Evolutionary conservation across 23 tunicate genomes (phyloP).

Genomic region (Halocynthia roretzi): DNA sequence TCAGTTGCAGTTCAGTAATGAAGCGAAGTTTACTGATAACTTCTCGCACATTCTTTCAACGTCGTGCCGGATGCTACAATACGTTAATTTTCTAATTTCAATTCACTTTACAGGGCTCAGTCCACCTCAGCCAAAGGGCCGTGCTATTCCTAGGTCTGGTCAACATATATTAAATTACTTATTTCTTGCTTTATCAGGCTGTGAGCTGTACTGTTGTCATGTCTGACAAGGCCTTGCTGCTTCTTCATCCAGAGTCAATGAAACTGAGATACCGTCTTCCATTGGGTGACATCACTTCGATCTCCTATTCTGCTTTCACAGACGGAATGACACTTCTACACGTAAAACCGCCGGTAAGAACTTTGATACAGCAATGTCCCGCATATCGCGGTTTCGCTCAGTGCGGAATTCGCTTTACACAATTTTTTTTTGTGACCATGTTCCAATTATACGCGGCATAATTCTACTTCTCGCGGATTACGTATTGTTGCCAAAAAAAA

Average conservation of each 20-base stretch:
- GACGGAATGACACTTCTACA: constrained; percentile 75
- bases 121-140: too few relatives aligned
- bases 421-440: not conserved
- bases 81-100: too few relatives aligned
- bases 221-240: constrained; percentile 26
- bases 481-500: too few relatives aligned
- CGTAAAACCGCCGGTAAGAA: constrained; percentile 28
- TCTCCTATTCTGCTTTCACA: constrained; percentile 62
- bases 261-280: constrained; percentile 35
- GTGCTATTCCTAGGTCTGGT: too few relatives aligned
- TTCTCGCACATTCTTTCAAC: too few relatives aligned
- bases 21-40: too few relatives aligned
- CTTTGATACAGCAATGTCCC: not conserved
- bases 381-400: not conserved
- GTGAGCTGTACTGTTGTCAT: constrained; percentile 45
- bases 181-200: constrained; percentile 14
- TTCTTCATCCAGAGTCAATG: constrained; percentile 41
- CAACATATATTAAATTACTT: not conserved
- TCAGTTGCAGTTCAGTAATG: too few relatives aligned
- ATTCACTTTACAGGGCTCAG: too few relatives aligned
- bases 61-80: too few relatives aligned
- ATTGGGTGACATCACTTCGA: constrained; percentile 29
- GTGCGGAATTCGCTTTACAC: too few relatives aligned
- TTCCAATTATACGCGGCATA: too few relatives aligned
- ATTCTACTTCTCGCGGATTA: too few relatives aligned